Evolutionary conservation across 2,888 invertebrate species (phyloP).

Genomic region (Litoditis marina): DNA sequence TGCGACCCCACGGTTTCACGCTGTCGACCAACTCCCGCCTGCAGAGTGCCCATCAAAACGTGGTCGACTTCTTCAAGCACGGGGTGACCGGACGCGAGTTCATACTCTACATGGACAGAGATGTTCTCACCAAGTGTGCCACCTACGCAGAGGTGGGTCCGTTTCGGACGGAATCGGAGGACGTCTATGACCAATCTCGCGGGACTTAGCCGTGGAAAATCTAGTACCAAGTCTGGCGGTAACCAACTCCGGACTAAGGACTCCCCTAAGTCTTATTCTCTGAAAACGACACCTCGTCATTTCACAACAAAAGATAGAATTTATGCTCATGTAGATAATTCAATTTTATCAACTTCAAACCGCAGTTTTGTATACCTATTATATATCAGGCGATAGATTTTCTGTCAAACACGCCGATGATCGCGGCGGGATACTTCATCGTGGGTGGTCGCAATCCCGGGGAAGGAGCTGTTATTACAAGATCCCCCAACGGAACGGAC

Average conservation of each 20-base stretch:
- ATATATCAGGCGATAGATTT: slow-evolving; percentile 22
- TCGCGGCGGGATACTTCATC: slow-evolving; percentile 67
- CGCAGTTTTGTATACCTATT: too few species aligned
- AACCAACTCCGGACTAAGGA: too few species aligned
- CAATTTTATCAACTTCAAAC: too few species aligned
- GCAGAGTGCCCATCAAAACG: slow-evolving; percentile 65
- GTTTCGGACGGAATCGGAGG: too few species aligned
- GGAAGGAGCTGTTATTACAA: slow-evolving; percentile 32
- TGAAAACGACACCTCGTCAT: neutral
- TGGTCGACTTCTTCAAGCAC: slow-evolving; percentile 60
- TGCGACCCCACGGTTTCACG: slow-evolving; percentile 61
- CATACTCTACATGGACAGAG: slow-evolving; percentile 24
- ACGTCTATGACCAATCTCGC: too few species aligned
- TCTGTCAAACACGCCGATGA: slow-evolving; percentile 17
- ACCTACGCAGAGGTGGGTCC: slow-evolving; percentile 15
- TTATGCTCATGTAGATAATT: neutral
- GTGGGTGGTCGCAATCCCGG: slow-evolving; percentile 60
- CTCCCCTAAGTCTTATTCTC: neutral
- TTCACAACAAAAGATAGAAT: neutral
- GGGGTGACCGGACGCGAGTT: slow-evolving; percentile 19
- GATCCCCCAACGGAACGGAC: slow-evolving; percentile 35
- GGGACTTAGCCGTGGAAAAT: too few species aligned
- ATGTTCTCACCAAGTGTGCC: slow-evolving; percentile 19
- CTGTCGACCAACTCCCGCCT: slow-evolving; percentile 63
- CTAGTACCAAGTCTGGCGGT: too few species aligned